phyloP scores from a whole-genome alignment of 2,888 invertebrate genomes.

The Drosophila nr. medialis region DNA sequence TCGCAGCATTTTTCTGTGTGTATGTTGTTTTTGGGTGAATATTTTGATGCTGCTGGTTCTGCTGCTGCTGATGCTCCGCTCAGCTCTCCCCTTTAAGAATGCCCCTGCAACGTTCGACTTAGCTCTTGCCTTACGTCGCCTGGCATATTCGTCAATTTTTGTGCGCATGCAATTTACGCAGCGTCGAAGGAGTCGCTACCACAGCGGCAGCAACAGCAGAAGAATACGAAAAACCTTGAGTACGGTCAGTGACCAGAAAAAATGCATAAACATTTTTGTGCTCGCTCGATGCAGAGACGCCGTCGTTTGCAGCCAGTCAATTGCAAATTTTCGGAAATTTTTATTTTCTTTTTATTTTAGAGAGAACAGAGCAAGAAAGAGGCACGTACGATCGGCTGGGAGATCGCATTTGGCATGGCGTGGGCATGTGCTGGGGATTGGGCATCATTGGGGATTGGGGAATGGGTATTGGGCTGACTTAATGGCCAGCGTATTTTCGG shows the following conservation, averaged over 20 bases:
- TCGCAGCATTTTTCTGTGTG: constrained; percentile 19
- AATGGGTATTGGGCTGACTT: constrained; percentile 54
- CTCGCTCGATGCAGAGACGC: constrained; percentile 48
- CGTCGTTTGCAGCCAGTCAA: constrained; percentile 67
- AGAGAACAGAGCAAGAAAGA: constrained; percentile 12
- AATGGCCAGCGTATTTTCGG: constrained; percentile 79
- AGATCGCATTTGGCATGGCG: constrained; percentile 51
- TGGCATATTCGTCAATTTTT: constrained; percentile 81
- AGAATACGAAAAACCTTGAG: constrained; percentile 84
- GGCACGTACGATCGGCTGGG: constrained; percentile 59
- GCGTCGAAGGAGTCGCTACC: constrained; percentile 63
- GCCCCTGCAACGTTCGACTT: constrained; percentile 25
- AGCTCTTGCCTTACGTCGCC: constrained; percentile 66
- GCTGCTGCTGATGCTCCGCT: constrained; percentile 7
- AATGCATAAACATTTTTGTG: constrained; percentile 82
- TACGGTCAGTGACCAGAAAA: constrained; percentile 84
- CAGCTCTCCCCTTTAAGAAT: constrained; percentile 9
- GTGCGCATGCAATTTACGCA: constrained; percentile 82
- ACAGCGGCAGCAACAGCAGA: constrained; percentile 39
- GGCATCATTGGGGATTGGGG: constrained; percentile 11
- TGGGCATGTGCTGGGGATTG: constrained; percentile 38
- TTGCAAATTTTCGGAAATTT: constrained; percentile 81
- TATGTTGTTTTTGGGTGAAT: constrained; percentile 64
- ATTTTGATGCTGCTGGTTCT: constrained; percentile 65
- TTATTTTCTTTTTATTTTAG: constrained; percentile 29